phyloP scores from a whole-genome alignment of 2,113 vertebrate species.

The Nipponia nippon region DNA sequence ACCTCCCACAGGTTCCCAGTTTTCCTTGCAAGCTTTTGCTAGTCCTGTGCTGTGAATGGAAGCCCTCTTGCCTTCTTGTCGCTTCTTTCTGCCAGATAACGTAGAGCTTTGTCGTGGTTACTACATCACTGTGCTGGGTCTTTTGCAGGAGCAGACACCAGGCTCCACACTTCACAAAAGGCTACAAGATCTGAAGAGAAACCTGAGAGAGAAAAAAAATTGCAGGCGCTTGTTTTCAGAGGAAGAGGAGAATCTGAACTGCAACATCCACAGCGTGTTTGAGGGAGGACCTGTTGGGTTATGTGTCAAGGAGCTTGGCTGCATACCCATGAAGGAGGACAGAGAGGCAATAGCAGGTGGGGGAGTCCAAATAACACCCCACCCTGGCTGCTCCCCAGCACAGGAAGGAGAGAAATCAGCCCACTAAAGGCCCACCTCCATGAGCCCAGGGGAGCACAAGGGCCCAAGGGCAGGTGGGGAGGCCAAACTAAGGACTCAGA shows the following conservation, averaged over 20 bases:
- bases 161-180: rapidly evolving
- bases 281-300: background rate
- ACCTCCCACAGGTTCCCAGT: background rate
- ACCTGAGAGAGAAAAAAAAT: rapidly evolving
- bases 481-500: background rate
- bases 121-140: background rate
- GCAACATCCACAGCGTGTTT: rapidly evolving
- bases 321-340: background rate
- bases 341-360: background rate
- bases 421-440: background rate
- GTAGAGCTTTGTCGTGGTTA: background rate
- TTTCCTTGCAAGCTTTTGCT: background rate
- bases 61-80: background rate
- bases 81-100: background rate
- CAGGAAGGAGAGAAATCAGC: background rate
- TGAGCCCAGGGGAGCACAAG: background rate
- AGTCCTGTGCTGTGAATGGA: background rate
- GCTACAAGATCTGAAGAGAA: rapidly evolving
- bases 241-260: background rate
- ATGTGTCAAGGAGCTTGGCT: background rate
- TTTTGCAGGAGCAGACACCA: background rate
- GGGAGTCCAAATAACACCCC: background rate
- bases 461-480: rapidly evolving
- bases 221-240: rapidly evolving
- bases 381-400: background rate